These are phyloP conservation scores for Mastacembelus armatus DNA, from an alignment of 2,797 vertebrate genomes.

Conservation along the genomic window DNA sequence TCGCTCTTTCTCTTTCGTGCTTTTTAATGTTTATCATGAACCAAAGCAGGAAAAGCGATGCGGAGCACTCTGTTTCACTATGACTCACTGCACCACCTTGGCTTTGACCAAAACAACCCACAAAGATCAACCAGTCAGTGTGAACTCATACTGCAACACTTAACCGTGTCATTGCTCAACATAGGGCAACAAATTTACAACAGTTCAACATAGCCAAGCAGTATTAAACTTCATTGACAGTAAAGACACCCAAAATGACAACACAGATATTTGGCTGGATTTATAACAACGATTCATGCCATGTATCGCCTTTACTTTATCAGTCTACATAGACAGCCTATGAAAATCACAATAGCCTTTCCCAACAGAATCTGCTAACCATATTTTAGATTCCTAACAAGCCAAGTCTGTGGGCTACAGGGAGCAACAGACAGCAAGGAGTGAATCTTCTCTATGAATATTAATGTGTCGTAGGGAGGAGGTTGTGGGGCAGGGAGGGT, in stretches of 20 bases:
- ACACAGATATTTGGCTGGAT: neutral
- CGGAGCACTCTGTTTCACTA: constrained; percentile 53
- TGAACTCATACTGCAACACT: constrained; percentile 20
- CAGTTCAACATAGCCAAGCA: neutral
- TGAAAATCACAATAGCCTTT: constrained; percentile 53
- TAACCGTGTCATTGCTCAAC: constrained; percentile 1
- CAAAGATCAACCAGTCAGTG: constrained; percentile 31
- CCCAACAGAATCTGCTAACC: constrained; percentile 54
- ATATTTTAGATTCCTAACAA: constrained; percentile 70
- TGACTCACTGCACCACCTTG: constrained; percentile 53
- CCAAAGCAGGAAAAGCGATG: constrained; percentile 52
- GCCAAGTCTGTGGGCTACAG: constrained; percentile 64
- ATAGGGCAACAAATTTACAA: constrained; percentile 1
- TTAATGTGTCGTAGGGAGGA: constrained; percentile 73
- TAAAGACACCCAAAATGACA: constrained; percentile 5
- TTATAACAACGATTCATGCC: neutral
- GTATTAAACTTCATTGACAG: neutral
- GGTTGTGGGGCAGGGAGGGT: constrained; percentile 60
- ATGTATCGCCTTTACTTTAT: constrained; percentile 10
- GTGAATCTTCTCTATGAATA: constrained; percentile 81
- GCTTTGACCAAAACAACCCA: constrained; percentile 62
- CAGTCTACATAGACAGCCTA: constrained; percentile 17
- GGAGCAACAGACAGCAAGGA: constrained; percentile 71
- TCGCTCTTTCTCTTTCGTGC: constrained; percentile 2
- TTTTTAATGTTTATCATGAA: constrained; percentile 34